These are phyloP conservation scores for Cebidichthys violaceus DNA, from an alignment of 2,113 vertebrate genomes.

Conservation along the genomic window DNA sequence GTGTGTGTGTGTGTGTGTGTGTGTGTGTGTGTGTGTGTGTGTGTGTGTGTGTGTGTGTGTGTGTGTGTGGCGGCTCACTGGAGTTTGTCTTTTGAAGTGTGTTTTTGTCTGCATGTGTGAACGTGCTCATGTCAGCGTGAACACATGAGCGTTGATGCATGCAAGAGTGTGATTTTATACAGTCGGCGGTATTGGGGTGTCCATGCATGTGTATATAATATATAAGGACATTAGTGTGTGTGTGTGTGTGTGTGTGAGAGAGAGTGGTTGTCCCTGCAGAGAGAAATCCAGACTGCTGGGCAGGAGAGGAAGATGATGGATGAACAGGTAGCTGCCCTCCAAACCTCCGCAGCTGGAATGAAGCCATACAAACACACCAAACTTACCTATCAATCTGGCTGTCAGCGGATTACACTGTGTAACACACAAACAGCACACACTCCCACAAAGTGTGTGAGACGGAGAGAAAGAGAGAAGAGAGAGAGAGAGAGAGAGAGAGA, in stretches of 20 bases:
- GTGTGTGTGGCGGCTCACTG: slow-evolving; percentile 13
- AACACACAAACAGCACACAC: slow-evolving; percentile 21
- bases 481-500: neutral
- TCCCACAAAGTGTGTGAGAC: slow-evolving; percentile 15
- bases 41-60: neutral
- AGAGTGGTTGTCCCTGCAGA: slow-evolving; percentile 38
- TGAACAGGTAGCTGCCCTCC: slow-evolving; percentile 69
- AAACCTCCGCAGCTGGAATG: slow-evolving; percentile 54
- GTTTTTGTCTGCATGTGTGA: slow-evolving; percentile 3
- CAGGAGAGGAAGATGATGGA: slow-evolving; percentile 61
- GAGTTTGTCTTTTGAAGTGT: slow-evolving; percentile 18
- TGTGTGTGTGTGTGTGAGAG: neutral
- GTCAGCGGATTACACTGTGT: slow-evolving; percentile 55
- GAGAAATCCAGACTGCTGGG: slow-evolving; percentile 36
- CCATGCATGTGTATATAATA: neutral
- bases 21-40: neutral
- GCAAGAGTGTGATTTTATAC: slow-evolving; percentile 13
- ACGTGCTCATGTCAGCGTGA: slow-evolving; percentile 26
- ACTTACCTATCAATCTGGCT: slow-evolving; percentile 64
- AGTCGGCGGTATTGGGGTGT: neutral
- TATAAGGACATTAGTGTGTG: neutral
- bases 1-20: no score
- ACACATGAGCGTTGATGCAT: slow-evolving; percentile 2
- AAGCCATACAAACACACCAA: slow-evolving; percentile 60
- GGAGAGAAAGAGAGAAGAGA: neutral